Conservation (phyloP, 2,113 vertebrate species). For the Tinamus guttatus region DNA sequence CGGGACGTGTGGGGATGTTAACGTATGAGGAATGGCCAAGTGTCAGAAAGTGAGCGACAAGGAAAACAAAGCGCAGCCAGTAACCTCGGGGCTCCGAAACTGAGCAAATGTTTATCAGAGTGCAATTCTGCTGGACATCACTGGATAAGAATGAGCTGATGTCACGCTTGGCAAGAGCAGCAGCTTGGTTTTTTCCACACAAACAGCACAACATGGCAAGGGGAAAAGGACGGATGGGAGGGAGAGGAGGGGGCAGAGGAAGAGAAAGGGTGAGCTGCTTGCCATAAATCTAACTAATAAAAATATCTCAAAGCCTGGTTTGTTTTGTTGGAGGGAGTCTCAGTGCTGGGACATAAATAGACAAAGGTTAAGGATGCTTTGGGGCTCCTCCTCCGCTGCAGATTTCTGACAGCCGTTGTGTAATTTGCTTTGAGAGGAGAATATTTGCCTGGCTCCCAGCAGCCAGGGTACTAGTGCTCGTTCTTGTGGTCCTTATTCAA, state of each 20-base stretch:
- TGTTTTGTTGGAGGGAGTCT: constrained; percentile 52
- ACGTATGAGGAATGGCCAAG: neutral
- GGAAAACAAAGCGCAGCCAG: constrained; percentile 57
- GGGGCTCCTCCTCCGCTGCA: neutral
- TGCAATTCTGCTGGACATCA: constrained; percentile 78
- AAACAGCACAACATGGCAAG: constrained; percentile 73
- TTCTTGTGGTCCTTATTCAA: constrained; percentile 19
- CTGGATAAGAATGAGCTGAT: constrained; percentile 86
- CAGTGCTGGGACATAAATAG: constrained; percentile 39
- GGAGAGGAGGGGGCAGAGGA: constrained; percentile 26
- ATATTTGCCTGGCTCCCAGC: constrained; percentile 43
- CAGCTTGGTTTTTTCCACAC: constrained; percentile 60
- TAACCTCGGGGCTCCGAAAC: constrained; percentile 73
- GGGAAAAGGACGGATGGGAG: constrained; percentile 27
- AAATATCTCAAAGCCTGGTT: constrained; percentile 30
- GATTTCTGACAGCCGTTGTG: constrained; percentile 44
- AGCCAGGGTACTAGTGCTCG: neutral
- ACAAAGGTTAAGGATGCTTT: constrained; percentile 56
- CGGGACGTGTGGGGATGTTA: neutral
- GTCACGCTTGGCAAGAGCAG: constrained; percentile 79
- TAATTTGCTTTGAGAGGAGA: constrained; percentile 69
- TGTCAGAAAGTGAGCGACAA: constrained; percentile 47
- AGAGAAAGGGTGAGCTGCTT: constrained; percentile 13
- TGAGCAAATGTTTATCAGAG: constrained; percentile 78
- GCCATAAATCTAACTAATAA: constrained; percentile 44